These are phyloP conservation scores for Cyanoramphus novaezelandiae DNA, from an alignment of 2,113 vertebrate genomes.

Conservation along the genomic window DNA sequence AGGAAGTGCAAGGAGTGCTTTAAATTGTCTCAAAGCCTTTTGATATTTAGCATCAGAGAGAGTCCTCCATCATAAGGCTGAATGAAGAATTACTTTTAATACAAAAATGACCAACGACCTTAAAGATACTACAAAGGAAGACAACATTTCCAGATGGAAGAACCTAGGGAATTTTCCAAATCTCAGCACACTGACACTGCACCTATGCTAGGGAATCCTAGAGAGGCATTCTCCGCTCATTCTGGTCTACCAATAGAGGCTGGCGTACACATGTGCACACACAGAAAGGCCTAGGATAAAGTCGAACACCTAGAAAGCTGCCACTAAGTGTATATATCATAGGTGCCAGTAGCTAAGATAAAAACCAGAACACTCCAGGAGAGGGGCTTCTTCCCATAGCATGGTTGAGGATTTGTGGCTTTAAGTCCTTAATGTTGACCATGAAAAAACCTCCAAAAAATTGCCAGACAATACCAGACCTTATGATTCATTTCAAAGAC, in stretches of 20 bases:
- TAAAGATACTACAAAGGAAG: background rate
- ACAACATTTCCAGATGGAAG: background rate
- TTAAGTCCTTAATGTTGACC: background rate
- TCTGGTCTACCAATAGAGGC: background rate
- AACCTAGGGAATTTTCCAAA: background rate
- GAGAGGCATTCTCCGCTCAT: background rate
- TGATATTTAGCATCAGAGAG: background rate
- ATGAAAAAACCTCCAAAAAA: background rate
- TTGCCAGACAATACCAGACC: background rate
- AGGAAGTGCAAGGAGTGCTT: rapidly evolving
- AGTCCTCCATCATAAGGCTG: background rate
- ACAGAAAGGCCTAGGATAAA: background rate
- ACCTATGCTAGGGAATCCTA: background rate
- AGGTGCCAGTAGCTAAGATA: background rate
- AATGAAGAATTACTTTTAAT: background rate
- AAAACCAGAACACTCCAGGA: background rate
- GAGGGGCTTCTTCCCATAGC: background rate
- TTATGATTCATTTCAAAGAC: background rate
- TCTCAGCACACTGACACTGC: background rate
- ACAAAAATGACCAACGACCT: background rate
- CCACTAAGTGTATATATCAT: background rate
- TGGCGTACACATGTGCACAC: background rate
- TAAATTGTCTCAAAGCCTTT: background rate
- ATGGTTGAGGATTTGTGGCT: background rate
- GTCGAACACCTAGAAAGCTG: background rate